Evolutionary conservation across 2,888 invertebrate species (phyloP).

Genomic region (Drosophila nr. fundita): DNA sequence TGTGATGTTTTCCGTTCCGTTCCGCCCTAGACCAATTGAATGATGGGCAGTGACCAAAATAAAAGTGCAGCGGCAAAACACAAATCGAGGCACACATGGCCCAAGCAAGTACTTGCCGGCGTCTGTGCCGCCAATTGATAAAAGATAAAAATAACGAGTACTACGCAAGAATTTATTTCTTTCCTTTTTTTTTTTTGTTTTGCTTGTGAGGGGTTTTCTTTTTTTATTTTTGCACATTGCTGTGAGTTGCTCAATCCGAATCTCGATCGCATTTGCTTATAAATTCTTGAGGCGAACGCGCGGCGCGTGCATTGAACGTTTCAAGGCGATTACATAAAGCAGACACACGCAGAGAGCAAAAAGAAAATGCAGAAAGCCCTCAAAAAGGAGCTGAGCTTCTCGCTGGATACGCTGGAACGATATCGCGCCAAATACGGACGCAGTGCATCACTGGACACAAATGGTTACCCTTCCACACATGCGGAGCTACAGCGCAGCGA

Average conservation of each 20-base stretch:
- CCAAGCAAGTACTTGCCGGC: constrained; percentile 29
- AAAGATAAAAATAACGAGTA: constrained; percentile 80
- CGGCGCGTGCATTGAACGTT: constrained; percentile 54
- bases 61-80: constrained; percentile 46
- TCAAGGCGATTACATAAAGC: constrained; percentile 79
- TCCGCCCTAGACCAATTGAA: constrained; percentile 35
- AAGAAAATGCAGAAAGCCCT: constrained; percentile 65
- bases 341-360: background rate
- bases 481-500: constrained; percentile 26
- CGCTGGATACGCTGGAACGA: constrained; percentile 72
- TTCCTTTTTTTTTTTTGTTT: constrained; percentile 2
- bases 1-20: constrained; percentile 1
- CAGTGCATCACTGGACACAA: constrained; percentile 67
- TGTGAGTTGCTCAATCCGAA: constrained; percentile 29
- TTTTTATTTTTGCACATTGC: constrained; percentile 18
- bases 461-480: constrained; percentile 43
- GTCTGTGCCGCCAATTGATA: constrained; percentile 71
- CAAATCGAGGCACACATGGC: constrained; percentile 33
- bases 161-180: constrained; percentile 52
- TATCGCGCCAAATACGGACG: constrained; percentile 72
- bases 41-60: constrained; percentile 69
- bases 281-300: constrained; percentile 71
- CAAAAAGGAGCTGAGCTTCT: constrained; percentile 73
- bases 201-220: background rate
- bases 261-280: constrained; percentile 73